Conservation (phyloP, 2,888 invertebrate genomes). For the Plemyria rubiginata region DNA sequence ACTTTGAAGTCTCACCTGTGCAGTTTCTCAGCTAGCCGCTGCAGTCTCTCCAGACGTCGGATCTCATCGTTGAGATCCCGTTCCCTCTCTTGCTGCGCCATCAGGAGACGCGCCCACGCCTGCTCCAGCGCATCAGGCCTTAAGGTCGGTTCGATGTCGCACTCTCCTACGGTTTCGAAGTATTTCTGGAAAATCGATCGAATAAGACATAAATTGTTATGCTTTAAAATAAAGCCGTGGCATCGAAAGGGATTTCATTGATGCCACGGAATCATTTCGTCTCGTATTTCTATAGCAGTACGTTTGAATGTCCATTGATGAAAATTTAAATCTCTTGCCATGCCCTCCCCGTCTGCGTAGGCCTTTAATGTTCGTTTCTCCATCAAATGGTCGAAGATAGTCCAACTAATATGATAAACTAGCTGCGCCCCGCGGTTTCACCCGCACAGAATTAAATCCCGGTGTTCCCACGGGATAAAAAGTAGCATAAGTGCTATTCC, state of each 20-base stretch:
- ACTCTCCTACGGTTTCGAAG: slow-evolving; percentile 94
- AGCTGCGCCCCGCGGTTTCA: too few relatives aligned
- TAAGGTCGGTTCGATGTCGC: slow-evolving; percentile 94
- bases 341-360: too few relatives aligned
- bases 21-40: slow-evolving; percentile 96
- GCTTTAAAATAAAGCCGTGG: too few relatives aligned
- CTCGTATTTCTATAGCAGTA: too few relatives aligned
- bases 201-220: too few relatives aligned
- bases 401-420: neutral
- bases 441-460: too few relatives aligned
- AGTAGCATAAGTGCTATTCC: too few relatives aligned
- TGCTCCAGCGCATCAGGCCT: slow-evolving; percentile 94
- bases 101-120: slow-evolving; percentile 94
- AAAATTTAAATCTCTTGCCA: too few relatives aligned
- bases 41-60: slow-evolving; percentile 94
- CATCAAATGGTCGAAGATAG: neutral
- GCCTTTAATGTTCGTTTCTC: neutral
- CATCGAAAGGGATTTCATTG: too few relatives aligned
- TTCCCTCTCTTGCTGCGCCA: slow-evolving; percentile 96
- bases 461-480: too few relatives aligned
- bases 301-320: too few relatives aligned
- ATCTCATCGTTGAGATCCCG: slow-evolving; percentile 96
- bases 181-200: slow-evolving; percentile 91
- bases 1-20: slow-evolving; percentile 76
- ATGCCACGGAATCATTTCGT: too few relatives aligned